These are phyloP conservation scores for Cyanoderma ruficeps DNA, from an alignment of 2,113 vertebrate species.

Conservation along the genomic window DNA sequence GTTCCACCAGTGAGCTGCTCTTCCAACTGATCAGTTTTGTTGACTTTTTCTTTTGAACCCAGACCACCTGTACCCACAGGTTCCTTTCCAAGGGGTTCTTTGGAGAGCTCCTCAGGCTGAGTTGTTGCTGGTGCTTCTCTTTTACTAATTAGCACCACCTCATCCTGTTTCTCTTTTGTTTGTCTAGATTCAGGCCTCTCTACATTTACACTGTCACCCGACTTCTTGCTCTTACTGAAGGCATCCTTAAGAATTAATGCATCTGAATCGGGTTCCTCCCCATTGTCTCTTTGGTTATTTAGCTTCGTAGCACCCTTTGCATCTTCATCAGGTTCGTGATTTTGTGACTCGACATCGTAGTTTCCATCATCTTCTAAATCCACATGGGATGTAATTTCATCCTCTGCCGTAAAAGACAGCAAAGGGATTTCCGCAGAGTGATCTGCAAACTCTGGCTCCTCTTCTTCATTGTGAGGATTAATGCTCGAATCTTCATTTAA, in stretches of 20 bases:
- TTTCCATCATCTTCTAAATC: neutral
- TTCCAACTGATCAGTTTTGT: neutral
- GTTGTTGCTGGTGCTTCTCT: neutral
- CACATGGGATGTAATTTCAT: neutral
- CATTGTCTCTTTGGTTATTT: constrained; percentile 36
- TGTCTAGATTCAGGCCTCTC: constrained; percentile 65
- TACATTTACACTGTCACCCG: neutral
- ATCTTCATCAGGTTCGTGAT: neutral
- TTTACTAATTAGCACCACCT: constrained; percentile 10
- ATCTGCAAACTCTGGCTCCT: constrained; percentile 45
- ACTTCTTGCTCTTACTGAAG: constrained; percentile 64
- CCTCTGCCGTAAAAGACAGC: constrained; percentile 67
- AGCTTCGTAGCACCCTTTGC: constrained; percentile 29
- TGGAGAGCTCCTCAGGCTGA: neutral
- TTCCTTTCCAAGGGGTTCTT: neutral
- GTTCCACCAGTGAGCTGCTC: neutral
- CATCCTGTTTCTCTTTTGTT: constrained; percentile 14
- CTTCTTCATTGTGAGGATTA: constrained; percentile 29
- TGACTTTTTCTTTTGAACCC: neutral
- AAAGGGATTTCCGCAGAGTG: constrained; percentile 61
- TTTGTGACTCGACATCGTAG: neutral
- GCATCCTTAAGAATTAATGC: constrained; percentile 67
- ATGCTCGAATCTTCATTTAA: constrained; percentile 65
- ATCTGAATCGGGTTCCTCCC: constrained; percentile 27
- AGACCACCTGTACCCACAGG: neutral